A percentile compares a stretch with the other conserved stretches of the same genome.
Evolutionary conservation across 2,888 invertebrate genomes (phyloP).

Genomic region (Amphiduros pacificus): DNA sequence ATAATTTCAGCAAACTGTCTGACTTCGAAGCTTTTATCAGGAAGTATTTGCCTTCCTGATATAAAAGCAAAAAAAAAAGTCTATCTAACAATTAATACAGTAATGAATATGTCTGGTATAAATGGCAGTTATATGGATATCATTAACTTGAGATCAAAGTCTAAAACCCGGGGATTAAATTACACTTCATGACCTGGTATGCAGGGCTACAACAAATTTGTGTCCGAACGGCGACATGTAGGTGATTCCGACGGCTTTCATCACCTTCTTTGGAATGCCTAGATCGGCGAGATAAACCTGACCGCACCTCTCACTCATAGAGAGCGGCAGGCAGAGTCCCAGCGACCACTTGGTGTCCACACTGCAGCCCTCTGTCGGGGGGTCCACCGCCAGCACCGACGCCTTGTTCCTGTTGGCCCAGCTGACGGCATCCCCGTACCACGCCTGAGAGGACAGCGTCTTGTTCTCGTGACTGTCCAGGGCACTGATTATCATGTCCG

Average conservation of each 20-base stretch:
- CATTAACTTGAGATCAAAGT: no score
- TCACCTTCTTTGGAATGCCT: slow-evolving; percentile 78
- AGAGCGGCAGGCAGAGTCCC: slow-evolving; percentile 72
- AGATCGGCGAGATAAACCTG: slow-evolving; percentile 80
- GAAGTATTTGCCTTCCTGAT: no score
- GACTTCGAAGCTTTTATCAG: no score
- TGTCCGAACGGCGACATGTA: slow-evolving; percentile 85
- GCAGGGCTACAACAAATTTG: slow-evolving; percentile 74
- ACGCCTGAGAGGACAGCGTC: slow-evolving; percentile 35
- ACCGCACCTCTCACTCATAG: slow-evolving; percentile 66
- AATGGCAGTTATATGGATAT: no score
- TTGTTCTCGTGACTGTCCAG: slow-evolving; percentile 50
- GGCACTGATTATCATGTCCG: slow-evolving; percentile 51
- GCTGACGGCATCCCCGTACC: slow-evolving; percentile 65
- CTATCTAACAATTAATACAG: no score
- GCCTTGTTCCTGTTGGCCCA: slow-evolving; percentile 76
- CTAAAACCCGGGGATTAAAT: no score
- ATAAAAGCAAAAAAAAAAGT: no score
- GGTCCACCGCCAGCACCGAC: slow-evolving; percentile 76
- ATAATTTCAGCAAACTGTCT: no score
- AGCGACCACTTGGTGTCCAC: slow-evolving; percentile 70
- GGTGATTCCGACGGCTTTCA: slow-evolving; percentile 73
- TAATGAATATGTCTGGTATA: no score
- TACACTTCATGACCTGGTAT: slow-evolving; percentile 9
- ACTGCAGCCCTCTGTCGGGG: slow-evolving; percentile 67